Evolutionary conservation across 2,888 invertebrate genomes (phyloP).

Genomic region (Brachypterus glaber): DNA sequence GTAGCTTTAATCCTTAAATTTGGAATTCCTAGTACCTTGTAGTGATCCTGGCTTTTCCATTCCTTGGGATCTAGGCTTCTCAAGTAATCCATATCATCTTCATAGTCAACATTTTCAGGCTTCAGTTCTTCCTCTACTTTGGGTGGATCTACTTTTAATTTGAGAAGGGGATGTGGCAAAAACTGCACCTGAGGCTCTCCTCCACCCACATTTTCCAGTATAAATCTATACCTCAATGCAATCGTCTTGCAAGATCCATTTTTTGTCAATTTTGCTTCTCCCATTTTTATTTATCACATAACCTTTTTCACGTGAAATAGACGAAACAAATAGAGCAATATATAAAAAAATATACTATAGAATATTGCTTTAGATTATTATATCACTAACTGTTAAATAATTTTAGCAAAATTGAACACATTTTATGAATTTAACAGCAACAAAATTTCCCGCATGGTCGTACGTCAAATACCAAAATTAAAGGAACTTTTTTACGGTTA

Average conservation of each 20-base stretch:
- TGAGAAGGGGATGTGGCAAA: constrained; percentile 33
- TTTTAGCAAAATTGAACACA: no score
- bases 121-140: constrained; percentile 29
- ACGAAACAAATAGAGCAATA: no score
- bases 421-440: constrained; percentile 18
- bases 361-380: no score
- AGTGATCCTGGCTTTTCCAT: constrained; percentile 98
- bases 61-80: constrained; percentile 87
- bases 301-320: no score
- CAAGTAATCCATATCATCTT: constrained; percentile 74
- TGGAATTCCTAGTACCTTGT: constrained; percentile 86
- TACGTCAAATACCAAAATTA: constrained; percentile 24
- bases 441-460: constrained; percentile 31
- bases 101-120: constrained; percentile 42
- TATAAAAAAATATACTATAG: no score
- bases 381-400: no score
- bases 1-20: constrained; percentile 75
- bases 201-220: constrained; percentile 29
- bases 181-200: constrained; percentile 32
- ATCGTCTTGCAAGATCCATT: constrained; percentile 32
- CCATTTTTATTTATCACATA: constrained; percentile 28
- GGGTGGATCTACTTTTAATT: constrained; percentile 29
- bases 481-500: constrained; percentile 14
- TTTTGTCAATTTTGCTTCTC: constrained; percentile 30
- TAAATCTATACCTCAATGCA: constrained; percentile 36